These are phyloP conservation scores for Mastigias papua DNA, from an alignment of 30 jellyfish, hydroid and myxozoan genomes.

Conservation along the genomic window DNA sequence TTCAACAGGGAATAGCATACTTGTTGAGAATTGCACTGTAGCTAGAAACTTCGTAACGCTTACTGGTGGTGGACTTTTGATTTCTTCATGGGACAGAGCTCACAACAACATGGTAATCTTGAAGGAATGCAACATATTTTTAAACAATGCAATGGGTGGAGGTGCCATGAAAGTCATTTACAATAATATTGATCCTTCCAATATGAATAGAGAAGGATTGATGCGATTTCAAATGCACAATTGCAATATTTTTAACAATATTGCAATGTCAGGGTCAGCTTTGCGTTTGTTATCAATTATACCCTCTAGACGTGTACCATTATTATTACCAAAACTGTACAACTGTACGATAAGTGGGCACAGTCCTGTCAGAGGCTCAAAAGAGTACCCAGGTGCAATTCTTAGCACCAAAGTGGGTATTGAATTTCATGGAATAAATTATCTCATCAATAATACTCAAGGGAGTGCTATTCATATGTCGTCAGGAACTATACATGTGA, in stretches of 20 bases:
- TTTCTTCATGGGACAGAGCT: slow-evolving; percentile 73
- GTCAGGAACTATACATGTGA: slow-evolving; percentile 47
- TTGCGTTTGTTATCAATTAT: slow-evolving; percentile 42
- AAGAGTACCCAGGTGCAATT: slow-evolving; percentile 78
- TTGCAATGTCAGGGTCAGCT: slow-evolving; percentile 77
- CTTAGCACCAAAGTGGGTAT: slow-evolving; percentile 61
- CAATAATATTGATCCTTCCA: slow-evolving; percentile 48
- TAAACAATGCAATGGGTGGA: slow-evolving; percentile 70
- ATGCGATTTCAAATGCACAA: slow-evolving; percentile 49
- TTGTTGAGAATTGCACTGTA: slow-evolving; percentile 24
- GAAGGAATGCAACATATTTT: slow-evolving; percentile 10
- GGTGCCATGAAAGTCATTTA: slow-evolving; percentile 72
- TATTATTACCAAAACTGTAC: slow-evolving; percentile 38
- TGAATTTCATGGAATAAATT: slow-evolving; percentile 34
- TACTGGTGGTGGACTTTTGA: slow-evolving; percentile 65
- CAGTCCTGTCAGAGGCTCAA: slow-evolving; percentile 54
- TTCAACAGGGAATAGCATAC: slow-evolving; percentile 23
- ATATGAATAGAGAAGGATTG: slow-evolving; percentile 40
- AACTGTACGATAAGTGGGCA: slow-evolving; percentile 23
- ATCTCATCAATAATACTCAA: slow-evolving; percentile 4
- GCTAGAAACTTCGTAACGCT: slow-evolving; percentile 41
- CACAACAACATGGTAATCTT: slow-evolving; percentile 25
- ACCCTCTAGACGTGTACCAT: slow-evolving; percentile 48
- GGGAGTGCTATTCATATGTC: slow-evolving; percentile 80
- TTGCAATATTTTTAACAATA: slow-evolving; percentile 22